Conservation (phyloP, 2,797 vertebrate genomes). For the Graptemys geographica region DNA sequence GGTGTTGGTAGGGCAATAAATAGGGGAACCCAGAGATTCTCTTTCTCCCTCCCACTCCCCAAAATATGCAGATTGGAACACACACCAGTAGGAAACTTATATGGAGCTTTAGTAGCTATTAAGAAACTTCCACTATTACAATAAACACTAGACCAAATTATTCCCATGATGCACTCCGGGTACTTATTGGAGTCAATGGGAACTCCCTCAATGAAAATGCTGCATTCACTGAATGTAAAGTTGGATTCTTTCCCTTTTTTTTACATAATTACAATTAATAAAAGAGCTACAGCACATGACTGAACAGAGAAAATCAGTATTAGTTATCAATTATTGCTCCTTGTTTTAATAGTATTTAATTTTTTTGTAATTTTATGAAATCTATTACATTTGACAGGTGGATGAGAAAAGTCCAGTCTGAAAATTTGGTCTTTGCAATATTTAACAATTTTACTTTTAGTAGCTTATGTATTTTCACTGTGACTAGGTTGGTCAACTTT, state of each 20-base stretch:
- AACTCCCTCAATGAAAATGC: too few relatives aligned
- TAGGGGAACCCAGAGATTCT: not conserved
- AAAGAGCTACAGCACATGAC: not conserved
- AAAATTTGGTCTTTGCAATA: not conserved
- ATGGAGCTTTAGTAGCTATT: not conserved
- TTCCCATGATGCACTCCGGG: too few relatives aligned
- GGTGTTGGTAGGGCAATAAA: not conserved
- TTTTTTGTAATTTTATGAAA: not conserved
- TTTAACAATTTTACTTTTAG: not conserved
- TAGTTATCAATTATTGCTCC: not conserved
- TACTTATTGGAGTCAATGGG: too few relatives aligned
- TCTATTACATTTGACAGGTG: not conserved
- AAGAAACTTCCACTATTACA: not conserved
- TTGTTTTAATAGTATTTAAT: rapidly evolving
- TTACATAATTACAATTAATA: not conserved
- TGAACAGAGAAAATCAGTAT: not conserved
- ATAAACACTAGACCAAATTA: not conserved
- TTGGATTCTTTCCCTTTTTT: not conserved
- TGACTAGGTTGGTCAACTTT: not conserved
- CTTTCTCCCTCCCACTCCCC: not conserved
- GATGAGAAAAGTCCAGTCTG: not conserved
- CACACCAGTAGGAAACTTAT: not conserved
- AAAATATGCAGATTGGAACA: not conserved
- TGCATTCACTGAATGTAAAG: not conserved
- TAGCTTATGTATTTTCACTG: not conserved